Evolutionary conservation across 2,888 invertebrate species (phyloP), one percentile per base, ranked within the genome.

Genomic region (Venusia cambrica): DNA sequence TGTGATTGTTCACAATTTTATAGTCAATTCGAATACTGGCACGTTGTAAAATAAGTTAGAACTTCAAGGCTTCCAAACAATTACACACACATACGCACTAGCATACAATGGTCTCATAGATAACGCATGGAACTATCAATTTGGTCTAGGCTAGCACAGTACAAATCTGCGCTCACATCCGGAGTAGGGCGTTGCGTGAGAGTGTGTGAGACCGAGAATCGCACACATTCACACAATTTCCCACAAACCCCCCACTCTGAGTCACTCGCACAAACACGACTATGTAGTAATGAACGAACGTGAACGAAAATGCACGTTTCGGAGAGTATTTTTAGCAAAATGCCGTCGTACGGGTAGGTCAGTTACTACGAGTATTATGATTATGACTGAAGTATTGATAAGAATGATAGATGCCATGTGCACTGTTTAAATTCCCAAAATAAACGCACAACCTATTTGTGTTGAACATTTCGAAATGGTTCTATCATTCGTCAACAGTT

Each of bases 161-260:
- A 73, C 72, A 73, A 83, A 79, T 80, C 80, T 78, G 77, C 69
- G 76, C 64, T 76, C 67, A 73, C 78, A 84, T 87, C 85, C 85
- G 80, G 81, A 85, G 77, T 73, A 76, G 78, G 78, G 79, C 75
- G 70, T 48, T 32, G 39, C 48, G 52, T 46, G 52, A 39, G 44
- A 48, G 63, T 73, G 73, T 73, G 71, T 41, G 59, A 45, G 33
- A 22, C 51, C 59, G 59, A 45, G 33, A 22, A 51, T 59, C 70
- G 50, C 73, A 75, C 71, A 73, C 75, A 51, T 36, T 43, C 45
- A 32, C 45, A 26, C 53, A 47, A 56, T 71, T 74, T 72, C 71
- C 64, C 68, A 65, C 71, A 60, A 66, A 51, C 54, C 63, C 59
- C n/a, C 61, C 58, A 53, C 65, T 64, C 53, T 48, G 46, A 51